These are phyloP conservation scores for Dinomys branickii DNA, from an alignment of 2,113 vertebrate genomes.

Conservation along the genomic window DNA sequence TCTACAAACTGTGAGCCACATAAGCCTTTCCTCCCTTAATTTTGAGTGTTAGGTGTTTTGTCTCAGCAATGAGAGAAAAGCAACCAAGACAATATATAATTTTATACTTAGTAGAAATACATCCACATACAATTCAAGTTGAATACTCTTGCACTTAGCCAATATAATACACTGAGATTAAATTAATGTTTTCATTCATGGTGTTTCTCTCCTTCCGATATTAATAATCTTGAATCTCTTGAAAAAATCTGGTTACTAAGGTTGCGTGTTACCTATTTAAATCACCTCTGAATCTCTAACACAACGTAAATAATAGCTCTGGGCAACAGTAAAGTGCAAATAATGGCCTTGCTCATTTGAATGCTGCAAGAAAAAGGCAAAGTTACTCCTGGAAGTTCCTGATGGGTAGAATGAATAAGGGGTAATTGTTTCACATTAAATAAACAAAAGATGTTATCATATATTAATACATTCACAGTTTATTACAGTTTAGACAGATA, in stretches of 20 bases:
- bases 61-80: not conserved
- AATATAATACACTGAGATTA: slow-evolving; percentile 35
- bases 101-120: slow-evolving; percentile 52
- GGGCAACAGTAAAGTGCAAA: slow-evolving; percentile 85
- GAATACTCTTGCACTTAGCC: slow-evolving; percentile 60
- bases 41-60: not conserved
- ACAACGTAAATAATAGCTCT: slow-evolving; percentile 80
- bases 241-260: slow-evolving; percentile 80
- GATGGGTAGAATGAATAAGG: slow-evolving; percentile 83
- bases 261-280: slow-evolving; percentile 77
- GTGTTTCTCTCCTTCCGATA: slow-evolving; percentile 73
- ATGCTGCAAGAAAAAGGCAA: slow-evolving; percentile 76
- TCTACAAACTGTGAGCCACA: not conserved
- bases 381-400: slow-evolving; percentile 78
- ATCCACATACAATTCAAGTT: not conserved
- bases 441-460: slow-evolving; percentile 81
- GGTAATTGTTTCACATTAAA: slow-evolving; percentile 84
- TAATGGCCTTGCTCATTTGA: slow-evolving; percentile 81
- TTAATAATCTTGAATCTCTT: slow-evolving; percentile 77
- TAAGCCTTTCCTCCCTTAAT: not conserved
- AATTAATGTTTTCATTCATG: slow-evolving; percentile 69
- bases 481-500: slow-evolving; percentile 80
- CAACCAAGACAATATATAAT: not conserved
- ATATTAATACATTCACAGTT: slow-evolving; percentile 80
- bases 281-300: slow-evolving; percentile 74